Evolutionary conservation across 2,888 invertebrate genomes (phyloP), one percentile per base, ranked within the genome.

Genomic region (Ectemnius lituratus): DNA sequence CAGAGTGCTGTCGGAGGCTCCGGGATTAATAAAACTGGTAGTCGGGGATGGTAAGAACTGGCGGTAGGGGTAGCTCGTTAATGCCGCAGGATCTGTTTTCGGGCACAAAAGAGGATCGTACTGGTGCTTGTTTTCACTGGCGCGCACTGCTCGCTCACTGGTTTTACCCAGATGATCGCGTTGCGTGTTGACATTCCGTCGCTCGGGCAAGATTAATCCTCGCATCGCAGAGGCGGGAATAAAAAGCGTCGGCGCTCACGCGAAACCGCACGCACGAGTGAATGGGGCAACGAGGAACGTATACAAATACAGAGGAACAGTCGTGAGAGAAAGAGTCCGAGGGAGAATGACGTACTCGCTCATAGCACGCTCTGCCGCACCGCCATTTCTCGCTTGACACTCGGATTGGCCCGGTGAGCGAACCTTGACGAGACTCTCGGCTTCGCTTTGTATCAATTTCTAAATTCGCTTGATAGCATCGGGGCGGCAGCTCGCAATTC

Each of bases 161-260:
- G 37, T 8, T 37, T 57, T 49, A 1, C 18, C 27, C 59, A 52
- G 59, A 56, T 47, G 65, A 58, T 63, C 68, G 46, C 27, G 70
- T 75, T 58, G 67, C 77, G 79, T 70, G 77, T 70, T 47, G 66
- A 52, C 56, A 45, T 52, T 23, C 57, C 61, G 73, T 78, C 70
- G 37, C 37, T 37, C 59, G 27, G 20, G 2, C 59, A 13, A 61
- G 71, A 73, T 74, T 73, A 71, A 76, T 76, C 71, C 64, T 71
- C 52, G 58, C 18, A 14, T 65, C 46, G 60, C 61, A 27, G 49
- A 56, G 62, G 5, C 37, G 37, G 37, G 37, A 37, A 37, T 37
- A 73, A 75, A n/a, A 67, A 75, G 71, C 69, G 66, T 70, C 66
- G 71, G 66, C 63, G 59, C 71, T 75, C 67, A 73, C 64, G 74